Base-by-base conservation (phyloP, 2,797 vertebrate genomes). In the Poecile montanus region DNA sequence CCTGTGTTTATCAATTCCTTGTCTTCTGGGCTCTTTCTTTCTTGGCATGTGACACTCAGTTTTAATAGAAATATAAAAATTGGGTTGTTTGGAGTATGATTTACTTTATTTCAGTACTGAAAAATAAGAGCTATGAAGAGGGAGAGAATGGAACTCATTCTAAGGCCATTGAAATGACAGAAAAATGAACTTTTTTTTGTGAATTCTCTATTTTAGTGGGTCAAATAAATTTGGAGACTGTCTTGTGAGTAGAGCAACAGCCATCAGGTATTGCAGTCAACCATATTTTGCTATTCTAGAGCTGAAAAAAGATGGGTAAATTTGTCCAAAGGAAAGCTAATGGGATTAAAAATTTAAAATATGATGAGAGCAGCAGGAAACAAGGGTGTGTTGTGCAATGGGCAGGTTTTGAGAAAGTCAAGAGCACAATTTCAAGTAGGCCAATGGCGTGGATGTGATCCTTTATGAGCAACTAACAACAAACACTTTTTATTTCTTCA, bases 341-440 rank as follows among this genome's bases (percentile, higher is more conserved):
- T 9, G n/a, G 7, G 14, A 25, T 13, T 23, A 3, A 88, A 61
- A 58, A 70, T 32, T 7, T 36, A 51, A 70, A 92, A 29, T 65
- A n/a, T 10, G 1, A 3, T 61, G 27, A 53, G 17, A 75, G 61
- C 45, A 86, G 14, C 12, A 34, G 13, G 11, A 5, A 79, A 74
- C 36, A 86, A 93, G 16, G 30, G n/a, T 25, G 20, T 38, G 16
- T 26, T 74, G 15, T 42, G 51, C 65, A 77, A 85, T 84, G 94
- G 85, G 32, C 34, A 87, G 54, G 71, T 87, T 48, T 91, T 94
- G 87, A 84, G 84, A 90, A 95, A 68, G 47, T 36, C 32, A 91
- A 90, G 87, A 32, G 78, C 36, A 76, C 86, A 57, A 86, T 92
- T 84, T 94, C 58, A 87, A 47, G 84, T 80, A 93, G 90, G 34